Evolutionary conservation across 2,888 invertebrate genomes (phyloP).

Genomic region (Sphaeridia pumilis): DNA sequence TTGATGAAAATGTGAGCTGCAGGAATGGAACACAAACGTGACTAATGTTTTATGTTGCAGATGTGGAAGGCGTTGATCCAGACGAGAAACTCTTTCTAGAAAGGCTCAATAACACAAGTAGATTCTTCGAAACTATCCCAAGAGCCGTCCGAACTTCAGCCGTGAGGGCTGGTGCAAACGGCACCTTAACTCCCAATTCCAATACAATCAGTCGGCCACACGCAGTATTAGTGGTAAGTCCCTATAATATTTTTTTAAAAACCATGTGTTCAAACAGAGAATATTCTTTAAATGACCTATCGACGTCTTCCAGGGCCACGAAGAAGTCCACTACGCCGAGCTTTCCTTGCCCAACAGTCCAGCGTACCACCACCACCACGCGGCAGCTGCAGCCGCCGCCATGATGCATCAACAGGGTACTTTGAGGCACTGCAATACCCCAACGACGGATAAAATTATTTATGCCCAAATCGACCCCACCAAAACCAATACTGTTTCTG

Average conservation of each 20-base stretch:
- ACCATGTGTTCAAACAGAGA: not conserved
- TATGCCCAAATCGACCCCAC: slow-evolving; percentile 47
- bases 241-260: not conserved
- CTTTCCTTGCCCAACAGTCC: slow-evolving; percentile 42
- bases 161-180: slow-evolving; percentile 26
- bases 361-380: slow-evolving; percentile 27
- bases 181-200: not conserved
- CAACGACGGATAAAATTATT: slow-evolving; percentile 43
- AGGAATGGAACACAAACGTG: not conserved
- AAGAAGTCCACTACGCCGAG: slow-evolving; percentile 49
- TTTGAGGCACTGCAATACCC: slow-evolving; percentile 33
- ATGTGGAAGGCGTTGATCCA: slow-evolving; percentile 36
- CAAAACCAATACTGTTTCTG: slow-evolving; percentile 34
- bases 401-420: slow-evolving; percentile 20
- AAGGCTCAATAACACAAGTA: slow-evolving; percentile 35
- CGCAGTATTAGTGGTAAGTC: not conserved
- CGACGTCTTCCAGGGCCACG: slow-evolving; percentile 35
- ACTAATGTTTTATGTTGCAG: slow-evolving; percentile 18
- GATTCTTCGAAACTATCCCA: slow-evolving; percentile 36
- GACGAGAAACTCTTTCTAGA: slow-evolving; percentile 36
- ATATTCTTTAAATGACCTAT: not conserved
- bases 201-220: not conserved
- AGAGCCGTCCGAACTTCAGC: slow-evolving; percentile 34
- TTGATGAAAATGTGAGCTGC: not conserved
- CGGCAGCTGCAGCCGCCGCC: no score